Base-by-base conservation (phyloP, 2,113 vertebrate genomes). In the Trinectes maculatus region DNA sequence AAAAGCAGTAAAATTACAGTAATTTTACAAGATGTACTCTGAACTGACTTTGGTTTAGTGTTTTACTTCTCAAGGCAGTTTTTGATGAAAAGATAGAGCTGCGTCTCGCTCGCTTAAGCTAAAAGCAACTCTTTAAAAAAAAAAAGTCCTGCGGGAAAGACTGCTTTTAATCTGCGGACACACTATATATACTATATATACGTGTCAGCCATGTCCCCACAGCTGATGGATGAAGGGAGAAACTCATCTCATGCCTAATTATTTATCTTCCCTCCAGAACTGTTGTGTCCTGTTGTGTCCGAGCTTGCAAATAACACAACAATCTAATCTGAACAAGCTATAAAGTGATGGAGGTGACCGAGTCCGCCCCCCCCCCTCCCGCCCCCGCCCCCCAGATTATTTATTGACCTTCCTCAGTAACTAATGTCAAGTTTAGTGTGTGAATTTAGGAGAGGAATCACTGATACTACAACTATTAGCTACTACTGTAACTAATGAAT, bases 231-330 rank as follows among this genome's bases (percentile, higher is more conserved):
- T 88, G 80, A 71, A 74, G 68, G 61, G 9, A 77, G 65, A 83
- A 89, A 86, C 76, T 71, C 77, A 79, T 79, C 80, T 85, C 65
- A 77, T 79, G 60, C 74, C 83, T 87, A 90, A 90, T 87, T 88
- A 84, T 89, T 87, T 80, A 84, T 81, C 78, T 76, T 74, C 76
- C 79, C 71, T 69, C 62, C 63, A 85, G 77, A 77, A 62, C 49
- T 67, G 63, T 79, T 84, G 64, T 43, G n/a, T n/a, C n/a, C n/a
- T n/a, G n/a, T n/a, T n/a, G n/a, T 77, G 66, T 83, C 76, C 43
- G 6, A 22, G 62, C 47, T 61, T 82, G 72, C 46, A 73, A 77
- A 81, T 52, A 79, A 74, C 60, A 77, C 62, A 77, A 36, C 44
- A 57, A 39, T 68, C 37, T 55, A 39, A 61, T 75, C 72, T 78